A percentile compares a stretch with the other conserved stretches of the same genome.
These are phyloP conservation scores for Ciconia stormi DNA, from an alignment of 2,113 vertebrate genomes.

Conservation along the genomic window DNA sequence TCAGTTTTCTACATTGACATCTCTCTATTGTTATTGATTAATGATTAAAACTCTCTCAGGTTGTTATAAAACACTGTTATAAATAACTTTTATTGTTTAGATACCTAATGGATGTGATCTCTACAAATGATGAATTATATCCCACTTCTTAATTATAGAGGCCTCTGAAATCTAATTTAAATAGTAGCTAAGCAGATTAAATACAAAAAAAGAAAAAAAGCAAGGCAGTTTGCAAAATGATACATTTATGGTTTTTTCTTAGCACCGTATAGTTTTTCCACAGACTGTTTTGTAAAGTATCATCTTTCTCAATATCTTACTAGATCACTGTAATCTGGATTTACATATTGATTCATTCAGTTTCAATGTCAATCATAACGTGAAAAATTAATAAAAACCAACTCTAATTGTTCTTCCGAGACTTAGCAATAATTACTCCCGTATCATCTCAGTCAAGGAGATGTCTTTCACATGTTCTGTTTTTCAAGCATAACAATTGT, in stretches of 20 bases:
- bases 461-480: background rate
- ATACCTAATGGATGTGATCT: background rate
- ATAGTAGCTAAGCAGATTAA: background rate
- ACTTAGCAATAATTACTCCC: background rate
- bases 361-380: slow-evolving; percentile 28
- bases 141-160: background rate
- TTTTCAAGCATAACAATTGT: background rate
- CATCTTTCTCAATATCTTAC: background rate
- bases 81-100: slow-evolving; percentile 24
- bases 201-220: background rate
- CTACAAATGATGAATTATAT: background rate
- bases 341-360: slow-evolving; percentile 20
- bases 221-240: background rate
- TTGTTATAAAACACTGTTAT: background rate
- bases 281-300: background rate
- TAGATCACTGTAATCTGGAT: slow-evolving; percentile 8
- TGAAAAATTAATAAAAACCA: slow-evolving; percentile 38
- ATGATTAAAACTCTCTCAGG: background rate
- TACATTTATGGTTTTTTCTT: background rate
- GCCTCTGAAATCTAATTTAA: slow-evolving; percentile 1
- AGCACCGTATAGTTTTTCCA: background rate
- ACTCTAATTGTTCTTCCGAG: slow-evolving; percentile 44
- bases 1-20: background rate
- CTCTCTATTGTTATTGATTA: background rate
- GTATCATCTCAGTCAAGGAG: background rate